Conservation (phyloP, 2,888 invertebrate genomes). For the Heliconius charithonia region DNA sequence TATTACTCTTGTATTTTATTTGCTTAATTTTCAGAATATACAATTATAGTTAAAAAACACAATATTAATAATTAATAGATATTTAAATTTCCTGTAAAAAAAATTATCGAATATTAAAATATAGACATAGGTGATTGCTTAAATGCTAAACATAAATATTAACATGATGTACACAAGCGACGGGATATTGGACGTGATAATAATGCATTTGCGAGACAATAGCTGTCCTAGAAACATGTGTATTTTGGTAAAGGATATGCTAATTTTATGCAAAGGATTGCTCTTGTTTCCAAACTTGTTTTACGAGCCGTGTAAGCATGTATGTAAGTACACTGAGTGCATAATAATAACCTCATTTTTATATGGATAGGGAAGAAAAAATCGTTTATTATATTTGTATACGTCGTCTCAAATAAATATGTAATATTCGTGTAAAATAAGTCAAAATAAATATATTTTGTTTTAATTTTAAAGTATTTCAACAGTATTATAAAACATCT, state of each 20-base stretch:
- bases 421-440: neutral
- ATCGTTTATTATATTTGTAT: neutral
- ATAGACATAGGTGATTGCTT: neutral
- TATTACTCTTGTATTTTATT: neutral
- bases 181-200: constrained; percentile 33
- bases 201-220: constrained; percentile 40
- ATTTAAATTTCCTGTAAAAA: neutral
- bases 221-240: constrained; percentile 33
- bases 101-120: neutral
- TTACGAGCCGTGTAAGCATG: constrained; percentile 23
- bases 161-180: constrained; percentile 11
- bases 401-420: neutral
- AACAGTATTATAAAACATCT: constrained; percentile 27
- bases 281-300: constrained; percentile 39
- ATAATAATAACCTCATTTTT: constrained; percentile 35
- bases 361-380: constrained; percentile 24
- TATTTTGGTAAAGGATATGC: constrained; percentile 42
- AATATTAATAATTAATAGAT: neutral
- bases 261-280: constrained; percentile 43
- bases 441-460: neutral
- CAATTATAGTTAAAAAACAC: neutral
- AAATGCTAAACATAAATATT: neutral
- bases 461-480: neutral
- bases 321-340: constrained; percentile 24
- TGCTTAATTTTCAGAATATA: neutral